phyloP scores from a whole-genome alignment of 2,888 invertebrate genomes.

The Hipparchia sbordonii region DNA sequence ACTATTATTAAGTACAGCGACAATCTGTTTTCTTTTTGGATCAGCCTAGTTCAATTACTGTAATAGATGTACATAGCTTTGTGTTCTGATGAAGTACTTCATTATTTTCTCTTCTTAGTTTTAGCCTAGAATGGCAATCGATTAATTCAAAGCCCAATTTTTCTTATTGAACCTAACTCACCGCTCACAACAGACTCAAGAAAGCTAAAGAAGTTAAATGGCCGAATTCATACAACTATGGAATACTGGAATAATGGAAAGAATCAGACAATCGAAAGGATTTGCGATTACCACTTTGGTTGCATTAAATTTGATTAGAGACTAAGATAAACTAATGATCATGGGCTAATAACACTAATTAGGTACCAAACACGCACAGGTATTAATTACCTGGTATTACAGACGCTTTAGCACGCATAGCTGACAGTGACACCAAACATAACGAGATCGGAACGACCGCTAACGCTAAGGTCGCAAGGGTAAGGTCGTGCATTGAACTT shows the following conservation, averaged over 20 bases:
- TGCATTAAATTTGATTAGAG: neutral
- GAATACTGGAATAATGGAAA: neutral
- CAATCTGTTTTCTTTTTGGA: constrained; percentile 8
- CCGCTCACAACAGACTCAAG: too few species aligned
- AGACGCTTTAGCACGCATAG: neutral
- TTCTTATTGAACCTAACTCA: too few species aligned
- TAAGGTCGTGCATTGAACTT: constrained; percentile 68
- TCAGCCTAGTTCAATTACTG: neutral
- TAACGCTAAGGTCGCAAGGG: constrained; percentile 60
- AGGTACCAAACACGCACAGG: neutral
- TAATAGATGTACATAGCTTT: too few species aligned
- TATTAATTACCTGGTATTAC: neutral
- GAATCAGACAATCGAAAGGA: too few species aligned
- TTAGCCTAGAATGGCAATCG: too few species aligned
- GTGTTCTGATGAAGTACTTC: too few species aligned
- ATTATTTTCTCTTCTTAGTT: too few species aligned
- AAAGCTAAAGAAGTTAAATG: neutral
- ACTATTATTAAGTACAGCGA: neutral
- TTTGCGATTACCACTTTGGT: too few species aligned
- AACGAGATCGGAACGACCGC: constrained; percentile 37
- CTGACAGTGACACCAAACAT: constrained; percentile 4
- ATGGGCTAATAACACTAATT: neutral
- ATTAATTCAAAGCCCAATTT: too few species aligned
- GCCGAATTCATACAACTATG: neutral
- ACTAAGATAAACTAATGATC: neutral